phyloP scores from a whole-genome alignment of 2,113 vertebrate genomes.

The Apodemus sylvaticus region DNA sequence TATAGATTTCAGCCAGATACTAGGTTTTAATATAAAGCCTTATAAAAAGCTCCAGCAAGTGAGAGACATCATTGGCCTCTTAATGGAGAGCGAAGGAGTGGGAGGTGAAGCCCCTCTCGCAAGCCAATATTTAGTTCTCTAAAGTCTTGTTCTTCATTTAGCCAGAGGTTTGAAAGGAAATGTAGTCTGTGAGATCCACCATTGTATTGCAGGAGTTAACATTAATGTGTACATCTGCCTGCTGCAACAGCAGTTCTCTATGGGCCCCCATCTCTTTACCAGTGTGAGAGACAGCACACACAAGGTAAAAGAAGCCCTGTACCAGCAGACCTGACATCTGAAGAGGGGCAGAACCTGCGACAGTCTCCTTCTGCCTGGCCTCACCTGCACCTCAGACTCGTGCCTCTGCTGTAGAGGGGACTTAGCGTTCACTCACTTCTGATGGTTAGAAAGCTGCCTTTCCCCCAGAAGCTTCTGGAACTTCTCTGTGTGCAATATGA shows the following conservation, averaged over 20 bases:
- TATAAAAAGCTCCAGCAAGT: not conserved
- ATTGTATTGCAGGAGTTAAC: not conserved
- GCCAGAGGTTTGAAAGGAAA: not conserved
- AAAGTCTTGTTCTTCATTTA: not conserved
- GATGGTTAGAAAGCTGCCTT: not conserved
- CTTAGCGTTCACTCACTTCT: not conserved
- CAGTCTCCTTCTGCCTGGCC: not conserved
- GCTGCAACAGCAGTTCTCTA: not conserved
- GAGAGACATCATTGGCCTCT: not conserved
- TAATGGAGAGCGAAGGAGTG: not conserved
- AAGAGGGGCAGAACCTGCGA: not conserved
- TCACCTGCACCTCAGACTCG: not conserved
- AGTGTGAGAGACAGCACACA: not conserved
- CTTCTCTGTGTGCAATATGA: not conserved
- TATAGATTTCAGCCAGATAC: not conserved
- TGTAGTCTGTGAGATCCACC: not conserved
- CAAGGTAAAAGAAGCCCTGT: too few species aligned
- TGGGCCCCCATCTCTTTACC: not conserved
- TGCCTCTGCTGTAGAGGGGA: not conserved
- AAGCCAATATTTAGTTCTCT: not conserved
- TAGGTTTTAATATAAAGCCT: not conserved
- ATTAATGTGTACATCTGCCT: not conserved
- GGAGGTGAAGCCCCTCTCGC: not conserved
- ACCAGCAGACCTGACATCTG: not conserved
- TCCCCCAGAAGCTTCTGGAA: not conserved